Conservation (phyloP, 1,140 invertebrate species). For the Megalopta genalis region DNA sequence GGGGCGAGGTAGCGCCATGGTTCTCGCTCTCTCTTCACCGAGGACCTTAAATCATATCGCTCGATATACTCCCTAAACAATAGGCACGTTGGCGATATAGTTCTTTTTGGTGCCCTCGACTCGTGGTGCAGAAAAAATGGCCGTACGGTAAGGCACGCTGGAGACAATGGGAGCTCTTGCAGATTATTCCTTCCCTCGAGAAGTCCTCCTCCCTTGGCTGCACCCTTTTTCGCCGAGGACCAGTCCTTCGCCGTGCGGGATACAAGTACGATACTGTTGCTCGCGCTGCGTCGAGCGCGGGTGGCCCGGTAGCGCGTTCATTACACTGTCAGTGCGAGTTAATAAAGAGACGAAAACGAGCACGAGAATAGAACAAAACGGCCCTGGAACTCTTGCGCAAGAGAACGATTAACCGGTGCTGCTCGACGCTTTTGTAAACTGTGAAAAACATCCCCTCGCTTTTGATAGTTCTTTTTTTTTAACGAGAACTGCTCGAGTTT, state of each 20-base stretch:
- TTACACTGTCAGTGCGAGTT: slow-evolving; percentile 52
- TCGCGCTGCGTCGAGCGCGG: slow-evolving; percentile 29
- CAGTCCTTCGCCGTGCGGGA: not conserved
- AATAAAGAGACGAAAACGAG: not conserved
- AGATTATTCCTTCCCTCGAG: slow-evolving; percentile 39
- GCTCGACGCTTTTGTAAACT: no score
- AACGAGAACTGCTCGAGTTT: no score
- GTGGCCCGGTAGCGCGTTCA: slow-evolving; percentile 64
- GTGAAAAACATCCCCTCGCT: no score
- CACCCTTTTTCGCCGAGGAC: slow-evolving; percentile 11
- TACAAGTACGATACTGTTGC: not conserved
- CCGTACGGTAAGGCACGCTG: slow-evolving; percentile 49
- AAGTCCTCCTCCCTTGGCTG: not conserved
- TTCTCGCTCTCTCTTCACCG: slow-evolving; percentile 18
- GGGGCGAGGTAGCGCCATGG: slow-evolving; percentile 1
- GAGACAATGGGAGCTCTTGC: slow-evolving; percentile 50
- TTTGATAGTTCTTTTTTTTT: no score
- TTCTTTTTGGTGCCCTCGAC: slow-evolving; percentile 34
- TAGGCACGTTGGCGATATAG: slow-evolving; percentile 37
- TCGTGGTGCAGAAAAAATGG: slow-evolving; percentile 10
- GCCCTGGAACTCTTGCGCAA: not conserved
- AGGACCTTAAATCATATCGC: slow-evolving; percentile 56
- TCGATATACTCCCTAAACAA: slow-evolving; percentile 57
- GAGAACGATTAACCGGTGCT: not conserved
- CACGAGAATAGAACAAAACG: not conserved